These are phyloP conservation scores for Aphelocoma californica DNA, from an alignment of 2,797 vertebrate species.

Conservation along the genomic window DNA sequence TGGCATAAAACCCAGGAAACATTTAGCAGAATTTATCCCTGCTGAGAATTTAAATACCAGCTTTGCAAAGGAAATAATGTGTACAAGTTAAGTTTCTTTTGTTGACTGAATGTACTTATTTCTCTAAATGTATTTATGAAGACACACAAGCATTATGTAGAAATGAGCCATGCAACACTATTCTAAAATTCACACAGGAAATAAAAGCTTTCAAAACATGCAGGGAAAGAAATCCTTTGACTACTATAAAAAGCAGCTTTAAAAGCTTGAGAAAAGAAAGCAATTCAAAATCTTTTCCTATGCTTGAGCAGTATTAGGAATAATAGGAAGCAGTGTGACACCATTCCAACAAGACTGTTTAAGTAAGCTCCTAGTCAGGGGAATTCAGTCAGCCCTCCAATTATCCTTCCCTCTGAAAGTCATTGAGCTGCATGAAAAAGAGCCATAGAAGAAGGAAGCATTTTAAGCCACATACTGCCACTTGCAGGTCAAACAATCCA, in stretches of 20 bases:
- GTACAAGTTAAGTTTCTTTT: neutral
- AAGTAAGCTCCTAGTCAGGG: neutral
- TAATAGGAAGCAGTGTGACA: neutral
- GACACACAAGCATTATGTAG: neutral
- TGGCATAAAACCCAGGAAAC: neutral
- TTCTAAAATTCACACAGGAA: neutral
- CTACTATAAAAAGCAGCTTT: neutral
- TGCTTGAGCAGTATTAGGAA: neutral
- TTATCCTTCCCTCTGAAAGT: neutral
- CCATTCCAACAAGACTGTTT: neutral
- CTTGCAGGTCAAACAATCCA: conserved; percentile 52
- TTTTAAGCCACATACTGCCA: conserved; percentile 62
- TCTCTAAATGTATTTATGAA: neutral
- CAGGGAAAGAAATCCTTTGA: neutral
- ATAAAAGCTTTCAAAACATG: neutral
- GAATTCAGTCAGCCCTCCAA: neutral
- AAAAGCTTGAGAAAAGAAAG: neutral
- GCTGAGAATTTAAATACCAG: neutral
- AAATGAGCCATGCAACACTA: rapidly evolving
- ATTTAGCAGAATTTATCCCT: neutral
- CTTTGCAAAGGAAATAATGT: neutral
- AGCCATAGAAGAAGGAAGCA: neutral
- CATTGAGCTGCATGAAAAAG: neutral
- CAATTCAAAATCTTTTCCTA: neutral
- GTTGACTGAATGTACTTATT: neutral